These are phyloP conservation scores for Solenodon paradoxus DNA, from an alignment of 2,113 vertebrate genomes.

Conservation along the genomic window DNA sequence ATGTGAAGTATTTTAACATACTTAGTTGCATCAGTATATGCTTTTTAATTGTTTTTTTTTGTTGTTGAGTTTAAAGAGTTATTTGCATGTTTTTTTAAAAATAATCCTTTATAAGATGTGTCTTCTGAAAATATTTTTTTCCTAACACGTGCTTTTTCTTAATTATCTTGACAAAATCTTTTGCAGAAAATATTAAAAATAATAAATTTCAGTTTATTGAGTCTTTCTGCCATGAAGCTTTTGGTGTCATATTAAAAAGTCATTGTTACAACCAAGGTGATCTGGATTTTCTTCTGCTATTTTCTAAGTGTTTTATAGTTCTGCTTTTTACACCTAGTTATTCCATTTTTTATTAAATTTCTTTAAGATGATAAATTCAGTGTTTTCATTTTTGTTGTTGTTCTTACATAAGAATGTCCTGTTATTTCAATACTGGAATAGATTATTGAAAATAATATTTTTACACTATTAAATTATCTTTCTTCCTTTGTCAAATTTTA, in stretches of 20 bases:
- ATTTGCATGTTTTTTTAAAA: neutral
- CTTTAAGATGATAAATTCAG: neutral
- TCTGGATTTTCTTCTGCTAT: neutral
- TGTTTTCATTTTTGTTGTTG: neutral
- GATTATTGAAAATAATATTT: neutral
- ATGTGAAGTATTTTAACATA: neutral
- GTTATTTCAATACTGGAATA: neutral
- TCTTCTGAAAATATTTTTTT: neutral
- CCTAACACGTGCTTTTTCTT: neutral
- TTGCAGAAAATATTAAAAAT: neutral
- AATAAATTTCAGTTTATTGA: neutral
- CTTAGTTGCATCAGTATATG: neutral
- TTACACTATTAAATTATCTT: neutral
- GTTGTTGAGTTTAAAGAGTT: neutral
- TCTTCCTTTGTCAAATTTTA: neutral
- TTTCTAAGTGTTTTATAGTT: neutral
- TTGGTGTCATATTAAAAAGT: neutral
- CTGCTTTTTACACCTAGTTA: neutral
- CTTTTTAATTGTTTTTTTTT: neutral
- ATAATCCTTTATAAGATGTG: neutral
- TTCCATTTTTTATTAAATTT: neutral
- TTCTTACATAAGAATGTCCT: neutral
- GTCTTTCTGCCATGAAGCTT: neutral
- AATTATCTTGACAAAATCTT: neutral
- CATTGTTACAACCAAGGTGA: neutral